Percentiles rank a stretch among this genome's conserved stretches.
Evolutionary conservation across 2,797 vertebrate species (phyloP).

Genomic region (Falco novaeseelandiae): DNA sequence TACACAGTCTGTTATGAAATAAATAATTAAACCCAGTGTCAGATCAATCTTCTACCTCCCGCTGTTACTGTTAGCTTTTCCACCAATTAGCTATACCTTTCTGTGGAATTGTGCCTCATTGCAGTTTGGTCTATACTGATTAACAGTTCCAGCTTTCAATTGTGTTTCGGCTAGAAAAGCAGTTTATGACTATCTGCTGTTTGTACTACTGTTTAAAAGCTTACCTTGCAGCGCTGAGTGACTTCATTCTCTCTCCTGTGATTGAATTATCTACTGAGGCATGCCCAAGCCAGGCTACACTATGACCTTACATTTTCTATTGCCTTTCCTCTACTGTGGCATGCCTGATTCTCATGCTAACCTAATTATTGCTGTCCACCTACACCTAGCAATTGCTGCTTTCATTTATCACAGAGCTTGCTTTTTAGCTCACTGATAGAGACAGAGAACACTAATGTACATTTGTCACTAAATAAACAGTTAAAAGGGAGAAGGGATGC

Average conservation of each 20-base stretch:
- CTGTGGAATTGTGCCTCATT: neutral
- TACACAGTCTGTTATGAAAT: neutral
- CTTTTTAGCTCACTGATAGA: neutral
- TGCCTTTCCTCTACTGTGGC: neutral
- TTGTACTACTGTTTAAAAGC: neutral
- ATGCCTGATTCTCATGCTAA: neutral
- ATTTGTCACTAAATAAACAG: neutral
- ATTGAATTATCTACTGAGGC: neutral
- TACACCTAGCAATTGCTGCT: neutral
- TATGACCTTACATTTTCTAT: neutral
- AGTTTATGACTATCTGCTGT: neutral
- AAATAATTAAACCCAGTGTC: neutral
- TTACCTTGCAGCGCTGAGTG: neutral
- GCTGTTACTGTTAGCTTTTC: neutral
- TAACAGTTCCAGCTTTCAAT: neutral
- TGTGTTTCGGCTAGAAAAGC: neutral
- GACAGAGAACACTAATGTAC: neutral
- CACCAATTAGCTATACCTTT: neutral
- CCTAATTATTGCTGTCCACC: neutral
- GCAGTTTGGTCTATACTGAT: neutral
- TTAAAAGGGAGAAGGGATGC: neutral
- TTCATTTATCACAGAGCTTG: neutral
- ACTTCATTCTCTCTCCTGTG: neutral
- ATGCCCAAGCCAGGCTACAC: fast-evolving
- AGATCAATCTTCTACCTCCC: neutral